Base-by-base conservation (phyloP, 2,797 vertebrate species). In the Eurystomus glaucurus region DNA sequence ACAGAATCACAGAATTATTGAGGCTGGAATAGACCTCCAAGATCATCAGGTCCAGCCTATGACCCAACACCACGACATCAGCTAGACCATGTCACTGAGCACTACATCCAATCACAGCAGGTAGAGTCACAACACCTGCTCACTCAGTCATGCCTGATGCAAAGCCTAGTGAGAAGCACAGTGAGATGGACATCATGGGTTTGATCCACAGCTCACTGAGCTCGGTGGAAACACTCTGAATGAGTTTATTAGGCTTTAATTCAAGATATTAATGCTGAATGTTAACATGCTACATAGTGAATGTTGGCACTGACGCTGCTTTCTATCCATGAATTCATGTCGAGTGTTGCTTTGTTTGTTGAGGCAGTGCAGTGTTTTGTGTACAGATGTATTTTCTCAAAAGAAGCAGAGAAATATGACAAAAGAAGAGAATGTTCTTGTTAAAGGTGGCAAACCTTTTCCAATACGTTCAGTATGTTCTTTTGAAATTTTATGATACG, bases 291-390 rank as follows among this genome's bases (percentile, higher is more conserved):
- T 89, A 4, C 19, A 14, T 60, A 77, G 66, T 69, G 31, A 29
- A 50, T 23, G 6, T 57, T 80, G 41, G 16, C 45, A 75, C 31
- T 41, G 87, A 52, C 0, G 0, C 37, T 76, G 35, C 21, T 90
- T 81, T 90, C 79, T 90, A 31, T 79, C 93, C 6, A 84, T 74
- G 23, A 91, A 95, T 96, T 96, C 77, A 35, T 64, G 68, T 76
- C 0, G 0, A 88, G 43, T 46, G 21, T 87, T 51, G 15, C 45
- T 79, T 72, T 88, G 62, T 92, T 91, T 93, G 74, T 89, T 11
- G 17, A 91, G 60, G 52, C 70, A 93, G 37, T 60, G 45, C 78
- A 57, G 75, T 61, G 33, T 37, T 87, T 85, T 91, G 57, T 88
- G 80, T 89, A 80, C 61, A 74, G 71, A 92, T 74, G 65, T 72